Evolutionary conservation across 2,888 invertebrate species (phyloP), one percentile per base, ranked within the genome.

Genomic region (Agelastica alni): DNA sequence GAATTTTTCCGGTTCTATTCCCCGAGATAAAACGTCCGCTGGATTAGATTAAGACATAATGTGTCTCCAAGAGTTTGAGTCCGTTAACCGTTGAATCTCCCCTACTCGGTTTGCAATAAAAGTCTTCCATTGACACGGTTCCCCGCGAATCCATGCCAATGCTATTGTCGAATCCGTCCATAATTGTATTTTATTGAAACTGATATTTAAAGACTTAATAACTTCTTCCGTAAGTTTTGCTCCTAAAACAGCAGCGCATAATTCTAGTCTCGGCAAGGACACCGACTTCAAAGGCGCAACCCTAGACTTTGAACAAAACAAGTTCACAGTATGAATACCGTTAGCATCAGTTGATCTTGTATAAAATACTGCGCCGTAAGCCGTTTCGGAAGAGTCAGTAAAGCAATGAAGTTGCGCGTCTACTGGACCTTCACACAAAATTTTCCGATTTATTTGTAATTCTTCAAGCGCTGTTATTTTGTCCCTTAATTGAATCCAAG

Each of bases 121-220:
- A 10, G 31, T 18, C 12, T 37, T 26, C 48, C 30, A 30, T 6
- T 22, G 2, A 22, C 14, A 13, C 6, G 47, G 36, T 13, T 18
- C 17, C 2, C 13, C 26, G 4, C 47, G 36, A 5, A 37, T n/a
- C 47, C 37, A 36, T 12, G 36, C 12, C 20, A 47, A 47, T 9
- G 17, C 32, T 31, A 31, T 45, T 3, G 45, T 31, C n/a, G 45
- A 45, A 31, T 45, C 45, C 9, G 17, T 22, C 42, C 42, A 42
- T 4, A 42, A 42, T 22, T 7, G 4, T 22, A 1, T 22, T 1
- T 22, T 22, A 7, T 1, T 22, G 7, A 22, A 22, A 4, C 1
- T 22, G 7, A 22, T 1, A 22, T 22, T 22, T 22, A 36, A 4
- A 22, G 4, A 22, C 7, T 22, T 22, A 1, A 22, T 22, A 6